phyloP scores from a whole-genome alignment of 2,888 invertebrate species.

The Chrysotoxum bicinctum region DNA sequence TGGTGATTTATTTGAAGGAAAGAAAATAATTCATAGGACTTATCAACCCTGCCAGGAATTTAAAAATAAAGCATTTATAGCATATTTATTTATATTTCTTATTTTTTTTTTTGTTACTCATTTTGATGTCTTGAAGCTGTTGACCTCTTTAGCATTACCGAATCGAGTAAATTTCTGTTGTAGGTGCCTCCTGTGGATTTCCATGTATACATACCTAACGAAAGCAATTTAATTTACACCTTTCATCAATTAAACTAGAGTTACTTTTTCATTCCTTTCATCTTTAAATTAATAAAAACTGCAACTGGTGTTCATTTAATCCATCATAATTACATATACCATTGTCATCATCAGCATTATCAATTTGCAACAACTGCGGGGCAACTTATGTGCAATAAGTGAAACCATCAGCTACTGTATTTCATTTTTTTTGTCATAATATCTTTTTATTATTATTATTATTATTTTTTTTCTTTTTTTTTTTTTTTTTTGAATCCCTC shows the following conservation, averaged over 20 bases:
- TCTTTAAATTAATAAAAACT: background rate
- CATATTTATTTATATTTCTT: background rate
- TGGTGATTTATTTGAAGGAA: too few species aligned
- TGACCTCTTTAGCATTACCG: conserved; percentile 13
- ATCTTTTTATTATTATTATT: background rate
- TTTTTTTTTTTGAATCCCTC: background rate
- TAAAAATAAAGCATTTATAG: background rate
- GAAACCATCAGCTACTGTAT: conserved; percentile 62
- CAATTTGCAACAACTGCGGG: conserved; percentile 42
- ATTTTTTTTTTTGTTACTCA: background rate
- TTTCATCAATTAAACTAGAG: conserved; percentile 41
- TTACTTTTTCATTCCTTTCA: conserved; percentile 13
- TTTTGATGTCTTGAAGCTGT: background rate
- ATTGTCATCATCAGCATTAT: conserved; percentile 62
- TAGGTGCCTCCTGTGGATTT: conserved; percentile 1
- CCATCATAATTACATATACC: conserved; percentile 62
- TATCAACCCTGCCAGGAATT: background rate
- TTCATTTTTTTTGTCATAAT: conserved; percentile 32
- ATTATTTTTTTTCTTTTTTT: background rate
- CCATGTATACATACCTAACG: background rate
- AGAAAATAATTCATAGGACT: background rate
- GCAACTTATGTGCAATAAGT: conserved; percentile 53
- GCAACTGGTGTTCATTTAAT: conserved; percentile 48
- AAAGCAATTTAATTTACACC: conserved; percentile 42
- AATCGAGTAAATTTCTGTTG: background rate